These are phyloP conservation scores for Mesopsocus fuscifrons DNA, from an alignment of 2,888 invertebrate species.

Conservation along the genomic window DNA sequence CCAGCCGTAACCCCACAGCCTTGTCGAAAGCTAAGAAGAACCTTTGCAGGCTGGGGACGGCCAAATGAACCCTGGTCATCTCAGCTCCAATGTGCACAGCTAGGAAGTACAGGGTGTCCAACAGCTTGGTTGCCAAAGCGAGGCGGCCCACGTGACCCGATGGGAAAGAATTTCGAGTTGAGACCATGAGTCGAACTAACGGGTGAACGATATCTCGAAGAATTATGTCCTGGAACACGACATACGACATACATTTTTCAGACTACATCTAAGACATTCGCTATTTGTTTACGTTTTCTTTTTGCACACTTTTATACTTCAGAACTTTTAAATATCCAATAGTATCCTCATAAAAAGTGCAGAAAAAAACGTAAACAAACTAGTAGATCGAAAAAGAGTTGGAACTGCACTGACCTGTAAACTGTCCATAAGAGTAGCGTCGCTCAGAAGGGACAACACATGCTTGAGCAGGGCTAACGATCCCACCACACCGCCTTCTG, in stretches of 20 bases:
- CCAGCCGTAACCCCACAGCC: too few species aligned
- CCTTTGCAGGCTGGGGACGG: constrained; percentile 46
- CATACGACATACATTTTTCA: too few species aligned
- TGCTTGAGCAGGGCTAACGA: constrained; percentile 61
- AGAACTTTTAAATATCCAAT: too few species aligned
- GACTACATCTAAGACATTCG: too few species aligned
- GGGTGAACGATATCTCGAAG: constrained; percentile 70
- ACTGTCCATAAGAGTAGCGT: constrained; percentile 71
- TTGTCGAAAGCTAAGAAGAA: constrained; percentile 73
- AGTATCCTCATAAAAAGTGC: too few species aligned
- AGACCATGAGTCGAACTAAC: constrained; percentile 58
- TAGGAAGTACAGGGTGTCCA: constrained; percentile 66
- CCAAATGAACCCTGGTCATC: constrained; percentile 50
- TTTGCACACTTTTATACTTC: too few species aligned
- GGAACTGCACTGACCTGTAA: constrained; percentile 55
- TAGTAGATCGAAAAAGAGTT: too few species aligned
- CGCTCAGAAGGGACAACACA: constrained; percentile 62
- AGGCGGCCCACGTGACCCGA: constrained; percentile 55
- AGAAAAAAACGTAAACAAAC: too few species aligned
- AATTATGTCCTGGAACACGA: constrained; percentile 72
- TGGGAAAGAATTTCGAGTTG: constrained; percentile 62
- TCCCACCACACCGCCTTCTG: constrained; percentile 79
- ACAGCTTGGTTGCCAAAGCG: constrained; percentile 58
- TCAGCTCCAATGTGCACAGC: constrained; percentile 55
- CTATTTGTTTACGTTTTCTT: too few species aligned